Evolutionary conservation across 2,888 invertebrate species (phyloP).

Genomic region (Cheilosia vulpina): DNA sequence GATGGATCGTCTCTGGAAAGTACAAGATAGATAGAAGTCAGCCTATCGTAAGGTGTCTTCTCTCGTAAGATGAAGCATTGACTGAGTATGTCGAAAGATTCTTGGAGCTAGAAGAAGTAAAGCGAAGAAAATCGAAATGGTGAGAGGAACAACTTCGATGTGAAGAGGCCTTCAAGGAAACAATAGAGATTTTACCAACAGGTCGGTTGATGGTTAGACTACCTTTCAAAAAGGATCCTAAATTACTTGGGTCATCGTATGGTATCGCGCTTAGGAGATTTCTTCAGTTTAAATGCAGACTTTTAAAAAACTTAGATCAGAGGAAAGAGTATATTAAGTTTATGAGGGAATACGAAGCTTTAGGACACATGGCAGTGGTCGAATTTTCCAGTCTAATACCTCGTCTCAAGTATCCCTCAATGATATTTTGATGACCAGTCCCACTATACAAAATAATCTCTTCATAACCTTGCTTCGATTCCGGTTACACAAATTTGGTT

Average conservation of each 20-base stretch:
- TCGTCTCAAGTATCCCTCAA: slow-evolving; percentile 10
- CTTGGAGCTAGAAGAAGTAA: slow-evolving; percentile 15
- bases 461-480: not conserved
- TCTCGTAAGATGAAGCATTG: not conserved
- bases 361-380: slow-evolving; percentile 1
- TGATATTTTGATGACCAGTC: not conserved
- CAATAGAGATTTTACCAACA: too few species aligned
- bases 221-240: too few species aligned
- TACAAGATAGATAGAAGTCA: too few species aligned
- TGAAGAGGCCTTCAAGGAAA: too few species aligned
- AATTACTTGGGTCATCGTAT: not conserved
- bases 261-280: not conserved
- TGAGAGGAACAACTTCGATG: not conserved
- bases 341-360: not conserved
- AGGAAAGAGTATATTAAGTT: too few species aligned
- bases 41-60: not conserved
- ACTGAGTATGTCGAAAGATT: slow-evolving; percentile 3
- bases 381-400: not conserved
- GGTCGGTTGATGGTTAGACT: too few species aligned
- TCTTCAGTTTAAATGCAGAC: too few species aligned
- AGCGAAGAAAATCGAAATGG: not conserved
- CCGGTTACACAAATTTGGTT: not conserved
- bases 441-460: not conserved
- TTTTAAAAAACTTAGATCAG: too few species aligned
- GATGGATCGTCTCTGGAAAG: too few species aligned